Base-by-base conservation (phyloP, 2,888 invertebrate genomes). In the Pegoplata infirma region DNA sequence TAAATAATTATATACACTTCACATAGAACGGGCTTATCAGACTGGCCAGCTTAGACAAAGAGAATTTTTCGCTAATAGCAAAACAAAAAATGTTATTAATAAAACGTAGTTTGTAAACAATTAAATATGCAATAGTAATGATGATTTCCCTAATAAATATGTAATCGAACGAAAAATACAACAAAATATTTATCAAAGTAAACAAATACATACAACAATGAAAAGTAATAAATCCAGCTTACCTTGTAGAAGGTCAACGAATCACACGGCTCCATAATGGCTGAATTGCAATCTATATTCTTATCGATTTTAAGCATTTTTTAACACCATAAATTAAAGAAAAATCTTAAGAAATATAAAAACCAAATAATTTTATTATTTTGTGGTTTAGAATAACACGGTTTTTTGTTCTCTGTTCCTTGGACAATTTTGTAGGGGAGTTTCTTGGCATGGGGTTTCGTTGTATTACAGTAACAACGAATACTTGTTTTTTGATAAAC, bases 211-310 rank as follows among this genome's bases (percentile, higher is more conserved):
- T 71, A n/a, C 5, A 64, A 23, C 5, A 36, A 3, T 36, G n/a
- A n/a, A 19, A 16, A 59, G 16, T 40, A 36, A 28, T 6, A 69
- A 68, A 28, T 58, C 59, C 47, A 59, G 32, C 83, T 86, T 85
- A 88, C 88, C 86, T 87, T 86, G 83, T 83, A 84, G 80, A 84
- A 85, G 74, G 83, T 81, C 77, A 85, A 73, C 58, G 85, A 84
- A 56, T 85, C 84, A 81, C 82, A 83, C 19, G 88, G 86, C 67
- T 87, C 87, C 88, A 88, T 88, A 75, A 88, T 87, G 47, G 88
- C 83, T 25, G 88, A 61, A 80, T 77, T 83, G 80, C 46, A 67
- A 53, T 69, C 76, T 7, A 47, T 19, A 10, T 64, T 71, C 5
- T 40, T 76, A 59, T 79, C 76, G 59, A 79, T 63, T 80, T 75